A percentile compares a stretch with the other conserved stretches of the same genome.
Conservation (phyloP, 1,140 invertebrate genomes). For the Caenorhabditis brenneri region DNA sequence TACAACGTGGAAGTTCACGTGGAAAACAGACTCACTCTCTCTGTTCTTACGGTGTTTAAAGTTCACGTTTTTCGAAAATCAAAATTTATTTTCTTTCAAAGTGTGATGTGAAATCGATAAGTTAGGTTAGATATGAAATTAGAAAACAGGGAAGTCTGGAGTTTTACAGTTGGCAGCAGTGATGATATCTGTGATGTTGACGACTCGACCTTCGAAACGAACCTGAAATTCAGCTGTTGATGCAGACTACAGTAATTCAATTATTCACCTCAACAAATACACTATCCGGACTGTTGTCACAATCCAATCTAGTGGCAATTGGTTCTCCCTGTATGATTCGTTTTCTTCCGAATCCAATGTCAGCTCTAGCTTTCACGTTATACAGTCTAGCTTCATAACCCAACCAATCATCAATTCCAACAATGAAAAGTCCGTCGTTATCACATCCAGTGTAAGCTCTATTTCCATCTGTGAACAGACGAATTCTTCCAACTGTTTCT, state of each 20-base stretch:
- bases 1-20: not conserved
- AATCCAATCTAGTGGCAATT: conserved; percentile 61
- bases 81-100: not conserved
- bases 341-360: conserved; percentile 63
- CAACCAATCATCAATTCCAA: conserved; percentile 66
- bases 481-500: conserved; percentile 56
- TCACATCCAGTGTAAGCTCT: conserved; percentile 62
- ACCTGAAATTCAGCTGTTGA: conserved; percentile 51
- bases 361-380: conserved; percentile 65
- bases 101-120: not conserved
- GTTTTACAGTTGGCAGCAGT: conserved; percentile 58
- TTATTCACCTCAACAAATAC: conserved; percentile 64
- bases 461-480: conserved; percentile 58
- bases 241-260: not conserved
- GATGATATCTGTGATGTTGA: conserved; percentile 67
- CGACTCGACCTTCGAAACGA: conserved; percentile 65
- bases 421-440: conserved; percentile 69
- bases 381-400: conserved; percentile 68
- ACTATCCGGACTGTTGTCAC: conserved; percentile 61
- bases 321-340: conserved; percentile 66
- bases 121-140: not conserved
- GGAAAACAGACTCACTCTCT: not conserved
- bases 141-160: conserved; percentile 53
- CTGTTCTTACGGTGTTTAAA: not conserved
- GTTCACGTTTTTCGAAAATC: no score